phyloP scores from a whole-genome alignment of 2,113 vertebrate species.

The Gymnobelideus leadbeateri region DNA sequence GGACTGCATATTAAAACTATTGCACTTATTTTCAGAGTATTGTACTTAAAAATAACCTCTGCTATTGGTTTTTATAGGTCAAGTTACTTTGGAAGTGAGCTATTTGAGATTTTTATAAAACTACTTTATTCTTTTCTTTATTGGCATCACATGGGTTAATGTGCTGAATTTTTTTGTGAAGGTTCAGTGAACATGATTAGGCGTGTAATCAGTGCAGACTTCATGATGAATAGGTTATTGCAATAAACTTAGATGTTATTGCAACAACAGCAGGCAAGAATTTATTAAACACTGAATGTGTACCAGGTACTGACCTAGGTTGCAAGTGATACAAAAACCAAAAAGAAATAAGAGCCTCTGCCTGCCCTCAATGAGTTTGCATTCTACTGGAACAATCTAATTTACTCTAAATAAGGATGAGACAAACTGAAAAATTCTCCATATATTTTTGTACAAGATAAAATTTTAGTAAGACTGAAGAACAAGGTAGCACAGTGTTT shows the following conservation, averaged over 20 bases:
- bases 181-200: slow-evolving; percentile 46
- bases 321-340: neutral
- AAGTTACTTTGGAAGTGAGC: neutral
- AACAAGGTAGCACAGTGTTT: neutral
- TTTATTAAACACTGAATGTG: neutral
- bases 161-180: slow-evolving; percentile 46
- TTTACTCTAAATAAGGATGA: neutral
- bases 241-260: slow-evolving; percentile 41
- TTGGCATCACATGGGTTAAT: slow-evolving; percentile 56
- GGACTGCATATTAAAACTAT: slow-evolving; percentile 58
- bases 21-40: slow-evolving; percentile 41
- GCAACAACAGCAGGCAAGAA: neutral
- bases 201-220: slow-evolving; percentile 49
- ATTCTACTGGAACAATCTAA: neutral
- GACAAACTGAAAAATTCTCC: neutral
- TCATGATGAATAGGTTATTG: slow-evolving; percentile 11
- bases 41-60: slow-evolving; percentile 51
- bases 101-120: neutral
- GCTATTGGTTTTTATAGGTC: slow-evolving; percentile 14
- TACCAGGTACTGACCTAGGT: neutral
- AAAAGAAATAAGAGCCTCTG: neutral
- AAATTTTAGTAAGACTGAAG: neutral
- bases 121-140: neutral
- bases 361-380: neutral
- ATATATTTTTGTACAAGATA: neutral